These are phyloP conservation scores for Trichonephila clavipes DNA, from an alignment of 1,140 invertebrate genomes.

Conservation along the genomic window DNA sequence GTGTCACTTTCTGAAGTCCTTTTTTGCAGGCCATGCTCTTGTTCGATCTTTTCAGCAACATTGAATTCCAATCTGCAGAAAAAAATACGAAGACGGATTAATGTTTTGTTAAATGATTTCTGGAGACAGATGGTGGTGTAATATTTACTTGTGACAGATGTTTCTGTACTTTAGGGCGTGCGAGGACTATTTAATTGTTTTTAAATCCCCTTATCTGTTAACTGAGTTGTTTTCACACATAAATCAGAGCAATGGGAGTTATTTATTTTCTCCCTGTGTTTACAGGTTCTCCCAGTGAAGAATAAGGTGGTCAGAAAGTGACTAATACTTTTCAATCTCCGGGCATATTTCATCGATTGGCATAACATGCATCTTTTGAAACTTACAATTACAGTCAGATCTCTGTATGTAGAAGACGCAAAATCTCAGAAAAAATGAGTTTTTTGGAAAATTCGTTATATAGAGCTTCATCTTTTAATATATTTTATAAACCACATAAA, in stretches of 20 bases:
- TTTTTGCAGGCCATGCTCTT: background rate
- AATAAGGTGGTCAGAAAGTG: background rate
- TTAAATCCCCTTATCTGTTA: constrained; percentile 29
- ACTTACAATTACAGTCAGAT: too few relatives aligned
- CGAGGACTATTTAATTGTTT: constrained; percentile 31
- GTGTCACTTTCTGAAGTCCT: too few relatives aligned
- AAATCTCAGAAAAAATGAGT: too few relatives aligned
- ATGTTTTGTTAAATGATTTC: background rate
- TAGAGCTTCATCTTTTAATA: too few relatives aligned
- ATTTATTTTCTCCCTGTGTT: background rate
- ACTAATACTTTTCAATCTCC: too few relatives aligned
- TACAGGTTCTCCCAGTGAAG: background rate
- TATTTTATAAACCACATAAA: too few relatives aligned
- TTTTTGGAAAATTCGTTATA: too few relatives aligned
- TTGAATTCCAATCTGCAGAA: background rate
- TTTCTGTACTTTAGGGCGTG: background rate
- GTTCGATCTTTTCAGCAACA: background rate
- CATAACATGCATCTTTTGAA: too few relatives aligned
- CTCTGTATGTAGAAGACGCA: too few relatives aligned
- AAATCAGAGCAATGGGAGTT: background rate
- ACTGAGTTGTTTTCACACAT: too few relatives aligned
- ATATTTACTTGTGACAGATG: background rate
- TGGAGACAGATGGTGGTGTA: background rate
- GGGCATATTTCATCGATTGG: too few relatives aligned
- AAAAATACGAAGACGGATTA: background rate